Percentiles rank a stretch among this genome's conserved stretches.
Evolutionary conservation across 2,113 vertebrate genomes (phyloP).

Genomic region (Psilopogon haemacephalus): DNA sequence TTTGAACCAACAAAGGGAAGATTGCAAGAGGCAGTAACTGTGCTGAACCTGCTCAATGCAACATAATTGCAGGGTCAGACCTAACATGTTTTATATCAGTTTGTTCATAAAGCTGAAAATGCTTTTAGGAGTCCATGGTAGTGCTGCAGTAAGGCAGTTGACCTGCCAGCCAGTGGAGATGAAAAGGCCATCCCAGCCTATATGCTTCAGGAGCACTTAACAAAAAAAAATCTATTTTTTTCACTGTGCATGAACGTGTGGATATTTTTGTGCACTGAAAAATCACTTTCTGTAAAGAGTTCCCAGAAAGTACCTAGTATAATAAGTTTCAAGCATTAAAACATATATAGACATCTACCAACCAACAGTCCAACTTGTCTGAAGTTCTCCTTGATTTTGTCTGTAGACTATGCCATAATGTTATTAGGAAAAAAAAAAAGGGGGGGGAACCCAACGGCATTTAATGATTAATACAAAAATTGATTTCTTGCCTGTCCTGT

Average conservation of each 20-base stretch:
- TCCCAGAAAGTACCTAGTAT: neutral
- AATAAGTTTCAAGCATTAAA: neutral
- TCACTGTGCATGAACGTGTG: neutral
- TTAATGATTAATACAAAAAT: conserved; percentile 30
- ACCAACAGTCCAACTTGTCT: neutral
- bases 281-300: neutral
- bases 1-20: neutral
- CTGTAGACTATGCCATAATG: neutral
- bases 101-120: neutral
- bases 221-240: neutral
- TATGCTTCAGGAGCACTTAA: neutral
- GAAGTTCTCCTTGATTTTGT: neutral
- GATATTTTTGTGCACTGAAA: neutral
- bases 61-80: neutral
- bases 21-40: neutral
- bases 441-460: neutral
- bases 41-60: neutral
- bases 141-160: neutral
- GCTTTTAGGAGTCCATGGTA: neutral
- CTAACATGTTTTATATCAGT: neutral
- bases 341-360: neutral
- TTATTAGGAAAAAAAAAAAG: neutral
- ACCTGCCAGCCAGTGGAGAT: neutral
- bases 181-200: conserved; percentile 23
- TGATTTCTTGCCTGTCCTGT: neutral